Evolutionary conservation across 2,888 invertebrate species (phyloP).

Genomic region (Ariolimax columbianus): DNA sequence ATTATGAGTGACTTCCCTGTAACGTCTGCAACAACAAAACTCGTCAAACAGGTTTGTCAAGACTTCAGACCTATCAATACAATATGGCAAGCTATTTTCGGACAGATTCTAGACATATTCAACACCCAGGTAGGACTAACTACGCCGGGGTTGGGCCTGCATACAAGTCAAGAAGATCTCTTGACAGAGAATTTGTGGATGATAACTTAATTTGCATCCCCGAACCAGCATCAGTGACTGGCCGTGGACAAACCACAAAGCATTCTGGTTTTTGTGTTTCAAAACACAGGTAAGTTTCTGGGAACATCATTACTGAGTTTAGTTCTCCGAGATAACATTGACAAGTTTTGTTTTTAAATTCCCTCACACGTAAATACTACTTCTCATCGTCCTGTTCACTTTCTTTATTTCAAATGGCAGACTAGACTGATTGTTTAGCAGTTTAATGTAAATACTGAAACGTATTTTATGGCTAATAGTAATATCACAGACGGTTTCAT

Average conservation of each 20-base stretch:
- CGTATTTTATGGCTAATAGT: no score
- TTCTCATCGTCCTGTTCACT: no score
- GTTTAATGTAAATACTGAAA: no score
- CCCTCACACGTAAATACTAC: not conserved
- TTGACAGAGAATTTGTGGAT: not conserved
- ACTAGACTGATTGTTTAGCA: no score
- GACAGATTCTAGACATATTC: conserved; percentile 6
- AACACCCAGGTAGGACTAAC: conserved; percentile 28
- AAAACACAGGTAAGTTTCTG: not conserved
- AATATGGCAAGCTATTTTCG: conserved; percentile 57
- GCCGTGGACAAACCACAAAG: not conserved
- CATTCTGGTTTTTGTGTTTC: not conserved
- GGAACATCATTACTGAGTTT: not conserved
- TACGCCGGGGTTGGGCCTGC: conserved; percentile 37
- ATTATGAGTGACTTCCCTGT: no score
- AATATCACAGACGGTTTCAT: no score
- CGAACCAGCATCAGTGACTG: not conserved
- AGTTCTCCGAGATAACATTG: no score
- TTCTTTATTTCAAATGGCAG: no score
- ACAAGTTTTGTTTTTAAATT: not conserved
- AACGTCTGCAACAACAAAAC: conserved; percentile 41
- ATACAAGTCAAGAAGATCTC: conserved; percentile 16
- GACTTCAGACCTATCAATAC: not conserved
- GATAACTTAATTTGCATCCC: not conserved
- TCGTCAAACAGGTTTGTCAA: conserved; percentile 52